A percentile compares a stretch with the other conserved stretches of the same genome.
Conservation (phyloP, 2,888 invertebrate genomes). For the Dascillus cervinus region DNA sequence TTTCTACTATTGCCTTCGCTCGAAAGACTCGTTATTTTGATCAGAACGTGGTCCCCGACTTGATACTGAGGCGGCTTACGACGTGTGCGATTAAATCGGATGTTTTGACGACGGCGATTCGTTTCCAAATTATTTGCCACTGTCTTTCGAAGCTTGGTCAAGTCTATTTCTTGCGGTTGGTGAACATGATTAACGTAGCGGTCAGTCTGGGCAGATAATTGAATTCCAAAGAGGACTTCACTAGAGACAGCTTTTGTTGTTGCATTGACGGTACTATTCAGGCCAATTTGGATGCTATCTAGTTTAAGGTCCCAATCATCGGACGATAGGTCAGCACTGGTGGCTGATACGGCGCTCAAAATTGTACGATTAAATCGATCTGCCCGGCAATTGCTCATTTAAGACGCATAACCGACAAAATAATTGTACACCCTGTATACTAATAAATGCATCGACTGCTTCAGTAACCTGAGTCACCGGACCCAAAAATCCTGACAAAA, state of each 20-base stretch:
- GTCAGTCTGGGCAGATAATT: slow-evolving; percentile 7
- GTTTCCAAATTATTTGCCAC: slow-evolving; percentile 9
- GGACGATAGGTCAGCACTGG: slow-evolving; percentile 14
- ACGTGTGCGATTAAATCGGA: slow-evolving; percentile 10
- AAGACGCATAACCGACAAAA: no score
- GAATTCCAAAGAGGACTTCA: slow-evolving; percentile 17
- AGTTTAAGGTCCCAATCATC: slow-evolving; percentile 22
- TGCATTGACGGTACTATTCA: slow-evolving; percentile 21
- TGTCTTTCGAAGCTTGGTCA: slow-evolving; percentile 8
- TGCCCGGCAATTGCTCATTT: no score
- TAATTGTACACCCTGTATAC: no score
- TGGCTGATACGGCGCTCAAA: slow-evolving; percentile 13
- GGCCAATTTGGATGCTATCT: slow-evolving; percentile 18
- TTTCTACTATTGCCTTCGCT: slow-evolving; percentile 14
- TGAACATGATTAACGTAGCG: slow-evolving; percentile 8
- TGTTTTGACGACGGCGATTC: slow-evolving; percentile 15
- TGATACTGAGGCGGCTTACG: slow-evolving; percentile 3
- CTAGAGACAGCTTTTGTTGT: slow-evolving; percentile 15
- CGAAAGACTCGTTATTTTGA: slow-evolving; percentile 11
- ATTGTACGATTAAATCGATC: slow-evolving; percentile 20
- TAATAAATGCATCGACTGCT: no score
- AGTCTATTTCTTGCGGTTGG: slow-evolving; percentile 6
- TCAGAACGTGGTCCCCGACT: slow-evolving; percentile 16
- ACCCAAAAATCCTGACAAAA: slow-evolving; percentile 6
- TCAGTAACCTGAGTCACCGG: neutral